These are phyloP conservation scores for Piaya cayana DNA, from an alignment of 2,113 vertebrate genomes.

Conservation along the genomic window DNA sequence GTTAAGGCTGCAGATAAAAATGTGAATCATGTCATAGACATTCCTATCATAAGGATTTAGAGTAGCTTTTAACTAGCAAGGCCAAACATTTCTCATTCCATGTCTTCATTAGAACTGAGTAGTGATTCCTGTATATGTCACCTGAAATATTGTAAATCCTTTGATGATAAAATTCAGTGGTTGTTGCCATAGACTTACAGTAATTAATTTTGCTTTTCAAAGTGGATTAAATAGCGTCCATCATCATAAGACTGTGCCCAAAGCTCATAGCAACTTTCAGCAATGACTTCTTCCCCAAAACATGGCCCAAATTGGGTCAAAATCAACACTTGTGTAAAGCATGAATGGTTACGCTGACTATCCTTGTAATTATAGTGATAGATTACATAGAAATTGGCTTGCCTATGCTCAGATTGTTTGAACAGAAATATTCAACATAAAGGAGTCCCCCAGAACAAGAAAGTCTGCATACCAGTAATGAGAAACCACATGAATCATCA, in stretches of 20 bases:
- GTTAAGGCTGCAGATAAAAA: not conserved
- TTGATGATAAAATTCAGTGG: not conserved
- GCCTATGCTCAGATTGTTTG: not conserved
- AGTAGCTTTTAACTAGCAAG: not conserved
- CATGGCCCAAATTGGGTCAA: not conserved
- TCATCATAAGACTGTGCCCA: not conserved
- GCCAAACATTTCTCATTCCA: not conserved
- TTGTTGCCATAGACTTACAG: not conserved
- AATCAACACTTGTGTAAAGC: not conserved
- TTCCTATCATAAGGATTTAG: not conserved
- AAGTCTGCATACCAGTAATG: slow-evolving; percentile 34
- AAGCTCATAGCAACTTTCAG: not conserved
- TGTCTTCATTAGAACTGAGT: not conserved
- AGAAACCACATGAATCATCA: not conserved
- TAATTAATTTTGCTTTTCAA: not conserved
- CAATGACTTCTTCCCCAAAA: not conserved
- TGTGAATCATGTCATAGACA: not conserved
- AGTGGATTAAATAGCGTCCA: not conserved
- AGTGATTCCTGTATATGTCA: not conserved
- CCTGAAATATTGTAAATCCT: not conserved
- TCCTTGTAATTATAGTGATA: not conserved
- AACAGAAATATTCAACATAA: not conserved
- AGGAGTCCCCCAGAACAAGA: slow-evolving; percentile 36
- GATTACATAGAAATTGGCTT: not conserved
- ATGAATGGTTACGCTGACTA: not conserved